Evolutionary conservation across 2,888 invertebrate species (phyloP), one percentile per base, ranked within the genome.

Genomic region (Spodoptera exigua): DNA sequence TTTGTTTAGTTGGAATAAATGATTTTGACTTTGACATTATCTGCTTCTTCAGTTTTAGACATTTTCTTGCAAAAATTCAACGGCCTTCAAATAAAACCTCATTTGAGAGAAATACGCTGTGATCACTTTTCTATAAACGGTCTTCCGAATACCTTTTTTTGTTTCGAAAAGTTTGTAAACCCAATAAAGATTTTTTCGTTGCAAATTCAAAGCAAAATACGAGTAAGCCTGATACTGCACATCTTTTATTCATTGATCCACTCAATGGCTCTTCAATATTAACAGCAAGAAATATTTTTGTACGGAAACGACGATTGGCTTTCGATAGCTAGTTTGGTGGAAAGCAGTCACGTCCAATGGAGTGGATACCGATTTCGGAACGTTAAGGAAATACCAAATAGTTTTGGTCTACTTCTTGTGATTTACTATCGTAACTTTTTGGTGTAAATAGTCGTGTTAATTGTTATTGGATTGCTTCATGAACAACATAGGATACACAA

Each of bases 161-260:
- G 37, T 55, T 27, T 7, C 27, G 3, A 13, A 39, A 7, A 16
- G 21, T 21, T 1, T 27, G 13, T 16, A 17, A 35, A 47, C 41
- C 11, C 17, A 13, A 39, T 21, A 40, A 17, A 17, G 43, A 61
- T 37, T 32, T 60, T 63, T 60, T 54, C 55, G 27, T 51, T 70
- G 53, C 27, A 55, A 64, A 64, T 53, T 41, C 41, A 21, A 46
- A 49, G 17, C 37, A 47, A n/a, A 21, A 7, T 35, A 55, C 48
- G 17, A 10, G 40, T 51, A 57, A 56, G 41, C 41, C 40, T 49
- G 47, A 44, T 54, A 51, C 17, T 44, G 45, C 58, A 3, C 7
- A 64, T 61, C 5, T 58, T 61, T 64, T 58, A 68, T 71, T 55
- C 53, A 72, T 51, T 47, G 32, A 21, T 32, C 58, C 39, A 56